Evolutionary conservation across 2,797 vertebrate species (phyloP).

Genomic region (Gouania willdenowi): DNA sequence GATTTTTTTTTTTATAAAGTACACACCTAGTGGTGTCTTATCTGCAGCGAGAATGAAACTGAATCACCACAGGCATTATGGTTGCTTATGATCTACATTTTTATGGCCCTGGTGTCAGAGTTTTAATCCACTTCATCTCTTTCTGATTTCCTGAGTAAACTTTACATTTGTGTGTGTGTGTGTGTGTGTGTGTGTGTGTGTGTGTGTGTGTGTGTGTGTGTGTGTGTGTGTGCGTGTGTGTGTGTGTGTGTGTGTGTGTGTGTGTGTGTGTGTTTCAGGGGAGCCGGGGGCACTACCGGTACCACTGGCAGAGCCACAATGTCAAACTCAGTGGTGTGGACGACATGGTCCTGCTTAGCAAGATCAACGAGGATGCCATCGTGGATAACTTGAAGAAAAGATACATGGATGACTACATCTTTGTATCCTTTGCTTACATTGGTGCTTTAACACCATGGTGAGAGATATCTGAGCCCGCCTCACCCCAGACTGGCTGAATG

Average conservation of each 20-base stretch:
- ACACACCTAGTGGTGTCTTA: too few species aligned
- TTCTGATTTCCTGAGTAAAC: conserved; percentile 27
- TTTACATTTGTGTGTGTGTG: conserved; percentile 22
- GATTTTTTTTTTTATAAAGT: conserved; percentile 15
- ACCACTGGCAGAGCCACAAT: conserved; percentile 99
- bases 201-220: conserved; percentile 28
- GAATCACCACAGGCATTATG: conserved; percentile 3
- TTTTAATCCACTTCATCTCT: conserved; percentile 7
- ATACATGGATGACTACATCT: conserved; percentile 98
- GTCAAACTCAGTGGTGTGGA: conserved; percentile 97
- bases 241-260: conserved; percentile 3
- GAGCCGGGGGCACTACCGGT: conserved; percentile 93
- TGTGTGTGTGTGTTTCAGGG: conserved; percentile 76
- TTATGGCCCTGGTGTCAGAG: conserved; percentile 17
- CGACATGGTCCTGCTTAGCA: conserved; percentile 95
- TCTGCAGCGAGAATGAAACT: too few species aligned
- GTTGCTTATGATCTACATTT: background rate
- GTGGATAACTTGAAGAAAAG: conserved; percentile 97
- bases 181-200: too few species aligned
- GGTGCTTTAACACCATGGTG: conserved; percentile 26
- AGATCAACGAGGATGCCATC: conserved; percentile 95
- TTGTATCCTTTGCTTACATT: conserved; percentile 85
- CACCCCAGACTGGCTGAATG: conserved; percentile 35
- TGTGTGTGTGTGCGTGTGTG: conserved; percentile 27
- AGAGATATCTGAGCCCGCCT: conserved; percentile 35